Evolutionary conservation across 2,113 vertebrate genomes (phyloP), one percentile per base, ranked within the genome.

Genomic region (Aspidoscelis tigris): DNA sequence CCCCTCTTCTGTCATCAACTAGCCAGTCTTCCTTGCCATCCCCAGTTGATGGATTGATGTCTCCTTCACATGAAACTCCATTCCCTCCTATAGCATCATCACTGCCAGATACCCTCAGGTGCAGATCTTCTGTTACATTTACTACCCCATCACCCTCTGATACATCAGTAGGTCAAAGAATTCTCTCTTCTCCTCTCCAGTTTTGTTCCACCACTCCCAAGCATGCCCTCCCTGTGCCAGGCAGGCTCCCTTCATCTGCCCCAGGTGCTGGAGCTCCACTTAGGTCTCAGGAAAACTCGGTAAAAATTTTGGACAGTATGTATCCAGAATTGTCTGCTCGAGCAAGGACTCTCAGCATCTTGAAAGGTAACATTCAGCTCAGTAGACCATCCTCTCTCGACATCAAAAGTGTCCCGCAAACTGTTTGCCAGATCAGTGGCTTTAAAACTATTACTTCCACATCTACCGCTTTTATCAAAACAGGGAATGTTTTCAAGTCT

Each of bases 171-270:
- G 76, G 91, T 1, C 90, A 91, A 78, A 96, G 96, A 87, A 95
- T 94, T 21, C 0, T 89, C 55, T 97, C 97, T 0, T 99, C 98
- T 0, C 99, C 99, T 7, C 91, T 99, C 87, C 98, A 98, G 88
- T 99, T 99, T 53, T 98, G 98, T 84, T 97, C 98, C 10, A 97
- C 96, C 5, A 99, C 98, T 24, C 99, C 99, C n/a, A 99, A 99
- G 88, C 98, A 99, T 0, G 99, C 99, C 0, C 95, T 99, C 53
- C 98, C 98, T 0, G 98, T 99, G 58, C 99, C 99, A 0, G 98
- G 99, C 71, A 95, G 98, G 11, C 92, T 99, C 55, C 98, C 99
- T 1, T 83, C 92, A 1, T 83, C 96, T 0, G 94, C 97, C 0
- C 87, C 96, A 0, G 92, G 96, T 3, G 85, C 88, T 1, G 73